phyloP scores from a whole-genome alignment of 1,140 invertebrate genomes.

The Hypothenemus hampei region DNA sequence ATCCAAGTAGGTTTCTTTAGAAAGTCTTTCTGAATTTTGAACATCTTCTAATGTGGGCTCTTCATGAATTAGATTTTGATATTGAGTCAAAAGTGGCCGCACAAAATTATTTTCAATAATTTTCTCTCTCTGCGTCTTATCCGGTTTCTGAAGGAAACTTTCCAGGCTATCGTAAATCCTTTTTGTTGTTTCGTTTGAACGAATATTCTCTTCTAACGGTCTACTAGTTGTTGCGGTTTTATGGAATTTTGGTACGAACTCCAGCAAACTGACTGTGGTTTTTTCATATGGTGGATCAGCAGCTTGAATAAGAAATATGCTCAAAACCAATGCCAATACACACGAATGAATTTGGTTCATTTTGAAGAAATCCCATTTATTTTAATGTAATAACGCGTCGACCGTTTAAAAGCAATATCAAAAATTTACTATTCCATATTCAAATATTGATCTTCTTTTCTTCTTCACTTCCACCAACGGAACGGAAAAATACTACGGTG shows the following conservation, averaged over 20 bases:
- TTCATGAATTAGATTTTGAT: slow-evolving; percentile 32
- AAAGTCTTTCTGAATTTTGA: slow-evolving; percentile 30
- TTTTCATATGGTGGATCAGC: slow-evolving; percentile 38
- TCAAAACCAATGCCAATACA: slow-evolving; percentile 41
- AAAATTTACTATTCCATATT: no score
- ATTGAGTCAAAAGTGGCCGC: slow-evolving; percentile 38
- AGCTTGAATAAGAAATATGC: slow-evolving; percentile 44
- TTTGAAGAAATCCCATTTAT: slow-evolving; percentile 42
- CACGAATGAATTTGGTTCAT: slow-evolving; percentile 45
- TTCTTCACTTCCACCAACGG: no score
- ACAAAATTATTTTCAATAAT: slow-evolving; percentile 42
- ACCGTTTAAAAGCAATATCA: no score
- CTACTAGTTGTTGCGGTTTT: no score
- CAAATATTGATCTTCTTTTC: no score
- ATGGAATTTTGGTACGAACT: slow-evolving; percentile 25
- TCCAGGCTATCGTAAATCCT: slow-evolving; percentile 30
- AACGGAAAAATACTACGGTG: no score
- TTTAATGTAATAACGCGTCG: no score
- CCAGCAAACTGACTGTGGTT: slow-evolving; percentile 12
- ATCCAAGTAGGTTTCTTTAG: slow-evolving; percentile 39
- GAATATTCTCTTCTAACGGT: slow-evolving; percentile 3
- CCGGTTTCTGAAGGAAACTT: slow-evolving; percentile 31
- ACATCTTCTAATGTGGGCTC: slow-evolving; percentile 27
- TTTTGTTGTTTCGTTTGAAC: slow-evolving; percentile 5
- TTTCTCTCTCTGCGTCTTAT: slow-evolving; percentile 38